These are phyloP conservation scores for Grallaria varia DNA, from an alignment of 2,113 vertebrate species.

Conservation along the genomic window DNA sequence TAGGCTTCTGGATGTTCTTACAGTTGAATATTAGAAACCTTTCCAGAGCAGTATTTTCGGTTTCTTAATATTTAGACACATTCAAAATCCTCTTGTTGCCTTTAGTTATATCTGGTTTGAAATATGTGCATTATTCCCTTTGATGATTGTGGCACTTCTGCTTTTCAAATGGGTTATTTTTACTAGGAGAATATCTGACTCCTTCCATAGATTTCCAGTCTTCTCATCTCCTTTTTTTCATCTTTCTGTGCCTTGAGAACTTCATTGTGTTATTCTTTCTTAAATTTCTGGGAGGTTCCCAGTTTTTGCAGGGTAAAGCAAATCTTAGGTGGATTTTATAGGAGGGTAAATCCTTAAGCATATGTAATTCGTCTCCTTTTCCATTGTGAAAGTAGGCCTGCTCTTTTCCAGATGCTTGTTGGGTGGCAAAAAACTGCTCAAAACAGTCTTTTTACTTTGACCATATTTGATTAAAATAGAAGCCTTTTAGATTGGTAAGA, in stretches of 20 bases:
- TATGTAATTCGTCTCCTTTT: not conserved
- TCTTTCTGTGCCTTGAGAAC: not conserved
- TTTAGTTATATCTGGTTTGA: not conserved
- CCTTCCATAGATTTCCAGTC: not conserved
- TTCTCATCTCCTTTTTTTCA: not conserved
- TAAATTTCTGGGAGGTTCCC: not conserved
- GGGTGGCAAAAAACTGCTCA: not conserved
- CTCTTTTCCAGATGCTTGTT: not conserved
- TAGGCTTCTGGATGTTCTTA: not conserved
- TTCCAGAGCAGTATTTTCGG: not conserved
- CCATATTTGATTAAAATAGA: not conserved
- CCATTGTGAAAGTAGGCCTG: not conserved
- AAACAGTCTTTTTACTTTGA: not conserved
- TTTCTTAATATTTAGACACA: not conserved
- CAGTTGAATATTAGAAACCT: not conserved
- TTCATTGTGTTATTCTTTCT: not conserved
- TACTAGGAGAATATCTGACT: not conserved
- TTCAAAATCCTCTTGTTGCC: not conserved
- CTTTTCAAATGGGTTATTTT: not conserved
- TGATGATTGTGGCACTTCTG: not conserved
- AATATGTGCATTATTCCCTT: not conserved
- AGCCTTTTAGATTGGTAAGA: not conserved
- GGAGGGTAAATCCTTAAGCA: not conserved
- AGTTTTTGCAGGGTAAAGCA: not conserved
- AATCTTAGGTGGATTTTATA: not conserved